phyloP scores from a whole-genome alignment of 2,797 vertebrate genomes.

The Oophaga sylvatica region DNA sequence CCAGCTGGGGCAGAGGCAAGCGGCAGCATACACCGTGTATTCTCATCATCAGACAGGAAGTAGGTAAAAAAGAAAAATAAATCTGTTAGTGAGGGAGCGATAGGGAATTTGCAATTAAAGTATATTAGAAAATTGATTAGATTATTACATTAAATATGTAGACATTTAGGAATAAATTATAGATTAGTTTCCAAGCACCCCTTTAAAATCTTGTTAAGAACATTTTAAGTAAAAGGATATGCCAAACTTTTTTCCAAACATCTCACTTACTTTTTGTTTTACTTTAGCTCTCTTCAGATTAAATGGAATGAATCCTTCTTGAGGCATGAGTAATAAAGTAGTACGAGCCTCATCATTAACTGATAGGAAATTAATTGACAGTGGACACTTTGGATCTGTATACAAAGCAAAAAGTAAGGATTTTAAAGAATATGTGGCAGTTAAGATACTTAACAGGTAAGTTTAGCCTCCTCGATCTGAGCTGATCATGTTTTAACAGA shows the following conservation, averaged over 20 bases:
- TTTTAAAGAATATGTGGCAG: slow-evolving; percentile 42
- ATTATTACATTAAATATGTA: no score
- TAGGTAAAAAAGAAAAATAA: no score
- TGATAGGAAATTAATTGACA: slow-evolving; percentile 8
- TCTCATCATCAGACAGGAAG: no score
- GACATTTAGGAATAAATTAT: no score
- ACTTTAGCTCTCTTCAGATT: neutral
- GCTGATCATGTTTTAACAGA: neutral
- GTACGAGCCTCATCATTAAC: slow-evolving; percentile 9
- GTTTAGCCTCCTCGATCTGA: neutral
- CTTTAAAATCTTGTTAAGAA: no score
- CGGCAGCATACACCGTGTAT: no score
- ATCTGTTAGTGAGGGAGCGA: no score
- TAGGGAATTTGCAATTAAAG: no score
- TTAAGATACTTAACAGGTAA: slow-evolving; percentile 66
- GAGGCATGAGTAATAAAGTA: slow-evolving; percentile 21
- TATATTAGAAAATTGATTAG: no score
- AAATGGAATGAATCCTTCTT: neutral
- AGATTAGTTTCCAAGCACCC: no score
- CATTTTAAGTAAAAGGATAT: neutral
- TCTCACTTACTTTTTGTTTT: neutral
- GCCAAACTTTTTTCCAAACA: neutral
- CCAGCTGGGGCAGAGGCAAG: no score
- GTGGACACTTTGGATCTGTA: slow-evolving; percentile 60
- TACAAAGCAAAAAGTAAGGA: slow-evolving; percentile 45